Evolutionary conservation across 2,113 vertebrate species (phyloP), one percentile per base, ranked within the genome.

Genomic region (Chauna torquata): DNA sequence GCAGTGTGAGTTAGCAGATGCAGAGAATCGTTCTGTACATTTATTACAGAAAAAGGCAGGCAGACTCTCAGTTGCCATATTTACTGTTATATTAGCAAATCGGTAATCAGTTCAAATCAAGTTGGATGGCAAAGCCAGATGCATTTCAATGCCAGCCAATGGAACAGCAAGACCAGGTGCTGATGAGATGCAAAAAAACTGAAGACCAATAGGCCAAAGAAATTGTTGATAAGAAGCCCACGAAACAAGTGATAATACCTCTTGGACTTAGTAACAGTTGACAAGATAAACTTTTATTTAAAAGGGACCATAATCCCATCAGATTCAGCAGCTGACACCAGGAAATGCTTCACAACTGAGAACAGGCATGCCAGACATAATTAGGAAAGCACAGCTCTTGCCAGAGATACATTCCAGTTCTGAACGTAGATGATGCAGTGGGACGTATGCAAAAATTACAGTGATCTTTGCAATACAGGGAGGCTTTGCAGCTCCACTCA

Each of bases 351-450:
- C 80, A 84, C 69, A 94, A 80, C 25, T 75, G 72, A 86, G 64
- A 78, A 85, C 5, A 90, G 36, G 34, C 57, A 79, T 77, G 87
- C 82, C 94, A 96, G 84, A 76, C 62, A 90, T 45, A 90, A 91
- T 32, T 88, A 76, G 94, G 61, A 52, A 89, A 95, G 57, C 25
- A 82, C 16, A 89, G 44, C 36, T 72, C 81, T 89, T 89, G 86
- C 81, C 93, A 96, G 92, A 92, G 45, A 88, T 61, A 87, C 91
- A 85, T 89, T 94, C 87, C 55, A 76, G 49, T 87, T 92, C 81
- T 87, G 42, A 89, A 27, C 52, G 4, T 71, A 64, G 59, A 68
- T 3, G 15, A 84, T 89, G 47, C 65, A 91, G 44, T 44, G 55
- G 28, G 62, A 95, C 70, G 69, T 95, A 81, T 89, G 90, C 61